Base-by-base conservation (phyloP, 1,140 invertebrate species). In the Heterodera schachtii region DNA sequence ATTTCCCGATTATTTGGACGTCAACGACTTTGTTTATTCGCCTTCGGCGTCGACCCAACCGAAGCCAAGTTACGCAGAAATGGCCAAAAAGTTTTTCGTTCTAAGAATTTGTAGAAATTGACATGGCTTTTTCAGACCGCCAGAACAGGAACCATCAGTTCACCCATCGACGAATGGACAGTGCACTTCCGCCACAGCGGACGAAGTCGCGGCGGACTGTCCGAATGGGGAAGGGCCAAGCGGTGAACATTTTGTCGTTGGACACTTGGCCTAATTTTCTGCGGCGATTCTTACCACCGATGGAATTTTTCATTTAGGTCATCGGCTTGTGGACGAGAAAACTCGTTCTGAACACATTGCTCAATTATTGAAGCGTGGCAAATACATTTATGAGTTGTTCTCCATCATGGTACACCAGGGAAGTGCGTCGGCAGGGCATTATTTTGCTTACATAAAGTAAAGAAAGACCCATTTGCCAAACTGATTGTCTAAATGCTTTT, bases 321-420 rank as follows among this genome's bases (percentile, higher is more conserved):
- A 31, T 0, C 0, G n/a, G 47, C 6, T 8, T 43, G 43, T 52
- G 31, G n/a, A 9, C 2, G 8, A 75, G 16, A 82, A 81, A 41
- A 86, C 31, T 85, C 86, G 84, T 49, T 86, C n/a, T 92, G 94
- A 88, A 93, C 76, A 73, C 43, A 83, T 88, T 16, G 60, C 82
- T 21, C 73, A 79, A 41, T 78, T 89, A 46, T 77, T 87, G 21
- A 83, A 83, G 47, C 84, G 91, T 88, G 94, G 94, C 19, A 94
- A 94, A 2, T 94, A 94, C 89, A 90, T 93, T 13, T 97, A 96
- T 90, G 94, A 97, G 90, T 90, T 97, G 19, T 96, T 95, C 89
- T 95, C 94, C 13, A 95, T 96, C 60, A 95, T 96, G 94, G 94
- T 96, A 76, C 95, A 97, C 91, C 95, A 94, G 52, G 95, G 95